Evolutionary conservation across 2,113 vertebrate genomes (phyloP), one percentile per base, ranked within the genome.

Genomic region (Salvator merianae): DNA sequence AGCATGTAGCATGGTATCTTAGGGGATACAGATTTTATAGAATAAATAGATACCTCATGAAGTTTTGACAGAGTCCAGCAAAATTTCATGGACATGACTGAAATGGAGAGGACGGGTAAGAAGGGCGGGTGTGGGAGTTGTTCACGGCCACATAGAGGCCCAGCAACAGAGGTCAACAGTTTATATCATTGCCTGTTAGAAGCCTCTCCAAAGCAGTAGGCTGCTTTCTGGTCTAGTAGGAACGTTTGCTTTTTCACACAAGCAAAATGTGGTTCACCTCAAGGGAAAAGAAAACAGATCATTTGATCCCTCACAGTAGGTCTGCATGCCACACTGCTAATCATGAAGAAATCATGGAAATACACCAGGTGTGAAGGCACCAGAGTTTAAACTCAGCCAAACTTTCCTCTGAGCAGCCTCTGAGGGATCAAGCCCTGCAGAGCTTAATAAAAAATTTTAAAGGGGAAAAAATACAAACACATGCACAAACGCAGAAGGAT

Each of bases 241-340:
- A 85, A 90, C 85, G 83, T 87, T 90, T 93, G 89, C 86, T 94
- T 94, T 94, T 91, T 93, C 91, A 90, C 24, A 86, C 85, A 90
- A 90, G 89, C 3, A 3, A 92, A 85, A 84, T 92, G 90, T 43
- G 88, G 88, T 87, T 93, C 92, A 93, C 90, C 93, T 93, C 91
- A 92, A 91, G 94, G 91, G 91, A 93, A 94, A 93, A 92, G 91
- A 90, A 93, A 94, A 93, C 88, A 93, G 84, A 90, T 91, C 89
- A 88, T 87, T 91, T 82, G 90, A 75, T 87, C 68, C 0, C 32
- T 90, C 83, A 0, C 90, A 89, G 86, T 87, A 82, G 70, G 90
- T 55, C 88, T 92, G 86, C 86, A 87, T 0, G 1, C 76, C 89
- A 89, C 77, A 8, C 83, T 84, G 78, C 38, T 81, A 82, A 63